phyloP scores from a whole-genome alignment of 2,797 vertebrate species.

The Enteromius thamalakanensis region DNA sequence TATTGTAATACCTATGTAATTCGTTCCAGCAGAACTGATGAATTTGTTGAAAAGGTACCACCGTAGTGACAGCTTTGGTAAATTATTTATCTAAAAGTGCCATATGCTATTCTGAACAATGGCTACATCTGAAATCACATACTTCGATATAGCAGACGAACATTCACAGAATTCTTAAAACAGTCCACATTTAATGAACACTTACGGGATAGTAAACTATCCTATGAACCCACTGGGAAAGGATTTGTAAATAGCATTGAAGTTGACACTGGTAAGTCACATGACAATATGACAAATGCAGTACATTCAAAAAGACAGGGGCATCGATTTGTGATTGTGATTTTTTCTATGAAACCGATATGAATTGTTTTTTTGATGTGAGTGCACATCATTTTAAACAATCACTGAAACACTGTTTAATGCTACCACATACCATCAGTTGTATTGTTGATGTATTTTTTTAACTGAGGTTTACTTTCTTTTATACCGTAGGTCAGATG shows the following conservation, averaged over 20 bases:
- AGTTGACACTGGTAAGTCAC: not conserved
- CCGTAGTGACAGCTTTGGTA: not conserved
- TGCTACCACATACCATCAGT: not conserved
- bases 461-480: not conserved
- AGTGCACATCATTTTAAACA: not conserved
- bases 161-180: not conserved
- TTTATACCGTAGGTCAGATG: constrained; percentile 67
- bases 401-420: not conserved
- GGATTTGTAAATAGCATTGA: not conserved
- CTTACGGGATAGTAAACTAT: not conserved
- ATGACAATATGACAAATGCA: not conserved
- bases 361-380: not conserved
- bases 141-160: not conserved
- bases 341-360: not conserved
- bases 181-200: not conserved
- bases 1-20: no score
- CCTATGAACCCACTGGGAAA: not conserved
- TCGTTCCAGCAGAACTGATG: not conserved
- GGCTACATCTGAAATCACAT: not conserved
- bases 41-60: not conserved
- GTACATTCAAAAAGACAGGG: not conserved
- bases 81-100: not conserved
- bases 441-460: not conserved
- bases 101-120: not conserved
- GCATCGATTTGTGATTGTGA: no score